Evolutionary conservation across 1,140 invertebrate species (phyloP).

Genomic region (Zaprionus davidi): DNA sequence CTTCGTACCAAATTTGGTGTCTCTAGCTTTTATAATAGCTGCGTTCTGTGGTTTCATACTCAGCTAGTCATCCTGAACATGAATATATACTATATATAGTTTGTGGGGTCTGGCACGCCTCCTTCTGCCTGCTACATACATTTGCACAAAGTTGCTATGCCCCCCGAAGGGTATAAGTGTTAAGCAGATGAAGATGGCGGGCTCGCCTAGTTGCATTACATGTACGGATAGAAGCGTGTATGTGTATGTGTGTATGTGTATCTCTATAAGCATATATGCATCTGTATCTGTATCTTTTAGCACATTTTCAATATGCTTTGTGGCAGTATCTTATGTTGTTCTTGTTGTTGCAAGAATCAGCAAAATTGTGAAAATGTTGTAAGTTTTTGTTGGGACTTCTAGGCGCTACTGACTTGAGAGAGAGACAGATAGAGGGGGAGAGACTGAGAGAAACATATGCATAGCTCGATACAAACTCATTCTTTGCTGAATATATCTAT

Average conservation of each 20-base stretch:
- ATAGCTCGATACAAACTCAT: slow-evolving; percentile 14
- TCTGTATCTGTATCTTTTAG: slow-evolving; percentile 39
- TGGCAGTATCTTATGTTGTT: slow-evolving; percentile 1
- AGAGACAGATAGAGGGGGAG: too few relatives aligned
- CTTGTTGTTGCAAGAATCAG: slow-evolving; percentile 37
- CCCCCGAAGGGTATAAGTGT: background rate
- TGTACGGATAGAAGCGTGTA: background rate
- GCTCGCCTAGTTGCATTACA: slow-evolving; percentile 25
- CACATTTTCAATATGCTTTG: slow-evolving; percentile 34
- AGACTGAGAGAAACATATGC: slow-evolving; percentile 5
- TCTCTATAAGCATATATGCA: background rate
- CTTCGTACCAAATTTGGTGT: too few relatives aligned
- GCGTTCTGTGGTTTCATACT: too few relatives aligned
- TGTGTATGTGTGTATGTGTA: slow-evolving; percentile 18
- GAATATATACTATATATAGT: too few relatives aligned
- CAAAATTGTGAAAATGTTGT: slow-evolving; percentile 36
- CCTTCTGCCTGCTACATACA: too few relatives aligned
- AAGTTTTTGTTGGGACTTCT: background rate
- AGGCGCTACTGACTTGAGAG: background rate
- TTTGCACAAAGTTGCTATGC: too few relatives aligned
- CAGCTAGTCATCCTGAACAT: too few relatives aligned
- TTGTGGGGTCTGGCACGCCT: too few relatives aligned
- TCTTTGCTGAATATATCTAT: slow-evolving; percentile 20
- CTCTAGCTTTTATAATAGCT: too few relatives aligned
- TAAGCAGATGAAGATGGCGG: slow-evolving; percentile 22